phyloP scores from a whole-genome alignment of 2,888 invertebrate species.

The Cephalotes varians region DNA sequence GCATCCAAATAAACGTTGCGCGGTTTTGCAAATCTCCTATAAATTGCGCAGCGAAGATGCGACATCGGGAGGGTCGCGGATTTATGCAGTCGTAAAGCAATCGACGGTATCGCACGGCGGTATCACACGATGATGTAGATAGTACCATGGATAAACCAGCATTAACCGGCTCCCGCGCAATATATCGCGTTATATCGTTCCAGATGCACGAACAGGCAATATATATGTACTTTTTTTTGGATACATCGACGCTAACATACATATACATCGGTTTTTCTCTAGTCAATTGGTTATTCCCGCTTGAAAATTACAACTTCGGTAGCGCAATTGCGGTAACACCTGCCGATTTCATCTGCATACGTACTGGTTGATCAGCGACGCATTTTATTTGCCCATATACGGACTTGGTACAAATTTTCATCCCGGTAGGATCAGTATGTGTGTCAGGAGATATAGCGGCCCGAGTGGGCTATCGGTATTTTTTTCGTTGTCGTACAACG shows the following conservation, averaged over 20 bases:
- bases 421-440: slow-evolving; percentile 30
- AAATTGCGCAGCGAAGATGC: slow-evolving; percentile 15
- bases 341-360: slow-evolving; percentile 55
- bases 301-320: slow-evolving; percentile 59
- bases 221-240: not conserved
- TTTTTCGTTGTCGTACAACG: slow-evolving; percentile 50
- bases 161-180: slow-evolving; percentile 27
- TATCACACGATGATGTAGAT: slow-evolving; percentile 33
- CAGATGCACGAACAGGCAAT: slow-evolving; percentile 1
- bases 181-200: slow-evolving; percentile 34
- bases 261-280: slow-evolving; percentile 42
- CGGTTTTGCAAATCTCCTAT: slow-evolving; percentile 2
- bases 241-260: not conserved
- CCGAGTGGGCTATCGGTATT: slow-evolving; percentile 55
- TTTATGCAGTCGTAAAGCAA: slow-evolving; percentile 45
- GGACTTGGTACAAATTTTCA: slow-evolving; percentile 52
- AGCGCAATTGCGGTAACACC: slow-evolving; percentile 64
- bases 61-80: not conserved
- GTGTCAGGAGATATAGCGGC: slow-evolving; percentile 42
- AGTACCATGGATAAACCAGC: slow-evolving; percentile 15
- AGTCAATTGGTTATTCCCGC: slow-evolving; percentile 53
- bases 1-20: not conserved
- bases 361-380: slow-evolving; percentile 5
- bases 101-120: slow-evolving; percentile 21
- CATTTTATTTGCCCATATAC: slow-evolving; percentile 21